phyloP scores from a whole-genome alignment of 2,888 invertebrate species.

The Caenorhabditis becei region DNA sequence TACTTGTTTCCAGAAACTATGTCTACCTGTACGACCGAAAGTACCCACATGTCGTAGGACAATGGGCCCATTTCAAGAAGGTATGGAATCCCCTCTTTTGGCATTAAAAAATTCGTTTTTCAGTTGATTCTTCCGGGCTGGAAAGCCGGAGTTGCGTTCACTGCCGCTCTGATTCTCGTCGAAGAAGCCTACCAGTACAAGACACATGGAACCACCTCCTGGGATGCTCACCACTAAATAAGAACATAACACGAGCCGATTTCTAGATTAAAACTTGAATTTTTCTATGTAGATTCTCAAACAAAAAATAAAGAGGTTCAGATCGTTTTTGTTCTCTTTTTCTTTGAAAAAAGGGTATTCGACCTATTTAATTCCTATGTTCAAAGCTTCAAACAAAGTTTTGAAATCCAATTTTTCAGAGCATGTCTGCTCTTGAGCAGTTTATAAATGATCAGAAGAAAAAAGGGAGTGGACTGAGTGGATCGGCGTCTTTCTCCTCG shows the following conservation, averaged over 20 bases:
- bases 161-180: conserved; percentile 74
- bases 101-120: conserved; percentile 28
- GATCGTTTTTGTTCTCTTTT: conserved; percentile 1
- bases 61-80: conserved; percentile 76
- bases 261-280: conserved; percentile 32
- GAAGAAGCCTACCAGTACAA: conserved; percentile 77
- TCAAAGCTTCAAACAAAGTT: background rate
- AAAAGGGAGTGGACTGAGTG: conserved; percentile 65
- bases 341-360: conserved; percentile 4
- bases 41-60: conserved; percentile 72
- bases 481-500: conserved; percentile 68
- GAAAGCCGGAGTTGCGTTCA: conserved; percentile 75
- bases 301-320: conserved; percentile 26
- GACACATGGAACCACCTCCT: conserved; percentile 77
- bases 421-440: conserved; percentile 79
- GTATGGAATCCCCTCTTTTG: conserved; percentile 17
- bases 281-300: conserved; percentile 47
- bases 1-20: conserved; percentile 71
- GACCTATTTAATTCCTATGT: conserved; percentile 6
- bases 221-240: conserved; percentile 74
- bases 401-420: conserved; percentile 7
- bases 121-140: conserved; percentile 75
- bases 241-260: conserved; percentile 14
- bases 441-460: conserved; percentile 81
- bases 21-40: conserved; percentile 75